Evolutionary conservation across 1,140 invertebrate species (phyloP).

Genomic region (Brachionus plicatilis): DNA sequence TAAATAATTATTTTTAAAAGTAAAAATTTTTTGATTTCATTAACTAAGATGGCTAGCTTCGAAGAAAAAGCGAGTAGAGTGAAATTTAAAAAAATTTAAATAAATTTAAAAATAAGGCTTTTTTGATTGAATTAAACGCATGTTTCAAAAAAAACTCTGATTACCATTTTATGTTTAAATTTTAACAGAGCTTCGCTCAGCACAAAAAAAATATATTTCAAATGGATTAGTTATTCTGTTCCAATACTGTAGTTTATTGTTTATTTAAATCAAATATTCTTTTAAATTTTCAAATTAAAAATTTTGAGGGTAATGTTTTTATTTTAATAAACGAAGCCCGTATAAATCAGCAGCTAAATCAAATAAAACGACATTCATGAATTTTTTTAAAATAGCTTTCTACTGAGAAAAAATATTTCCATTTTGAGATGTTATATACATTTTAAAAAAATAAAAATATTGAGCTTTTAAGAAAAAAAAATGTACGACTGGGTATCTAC

Average conservation of each 20-base stretch:
- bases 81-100: background rate
- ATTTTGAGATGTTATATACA: background rate
- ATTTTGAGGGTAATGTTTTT: background rate
- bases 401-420: background rate
- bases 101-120: background rate
- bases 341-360: background rate
- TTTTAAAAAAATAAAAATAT: background rate
- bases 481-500: constrained; percentile 17
- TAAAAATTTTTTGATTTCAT: background rate
- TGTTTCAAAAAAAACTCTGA: background rate
- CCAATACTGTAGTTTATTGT: background rate
- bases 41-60: background rate
- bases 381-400: background rate
- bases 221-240: background rate
- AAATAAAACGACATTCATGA: background rate
- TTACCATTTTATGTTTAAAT: background rate
- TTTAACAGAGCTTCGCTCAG: background rate
- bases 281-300: background rate
- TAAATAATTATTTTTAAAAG: background rate
- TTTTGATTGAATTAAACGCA: background rate
- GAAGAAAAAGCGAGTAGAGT: background rate
- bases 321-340: background rate
- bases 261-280: background rate
- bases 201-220: background rate
- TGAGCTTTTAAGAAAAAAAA: constrained; percentile 18